Evolutionary conservation across 2,888 invertebrate genomes (phyloP).

Genomic region (Coremacera marginata): DNA sequence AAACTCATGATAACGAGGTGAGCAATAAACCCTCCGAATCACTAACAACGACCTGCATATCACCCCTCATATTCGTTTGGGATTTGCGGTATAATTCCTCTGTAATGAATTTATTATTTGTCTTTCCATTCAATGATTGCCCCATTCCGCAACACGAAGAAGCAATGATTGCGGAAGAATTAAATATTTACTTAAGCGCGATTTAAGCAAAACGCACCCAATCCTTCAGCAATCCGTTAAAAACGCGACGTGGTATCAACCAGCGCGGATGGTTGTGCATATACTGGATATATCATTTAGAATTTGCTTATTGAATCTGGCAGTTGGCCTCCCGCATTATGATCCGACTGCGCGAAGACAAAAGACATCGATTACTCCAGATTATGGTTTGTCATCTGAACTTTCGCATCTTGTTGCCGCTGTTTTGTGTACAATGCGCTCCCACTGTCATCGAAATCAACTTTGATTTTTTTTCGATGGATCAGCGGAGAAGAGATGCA

Average conservation of each 20-base stretch:
- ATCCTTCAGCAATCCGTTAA: slow-evolving; percentile 9
- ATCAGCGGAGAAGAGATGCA: neutral
- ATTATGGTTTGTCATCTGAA: slow-evolving; percentile 31
- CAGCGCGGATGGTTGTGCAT: neutral
- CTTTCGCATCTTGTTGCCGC: neutral
- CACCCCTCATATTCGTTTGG: slow-evolving; percentile 38
- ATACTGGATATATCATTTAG: slow-evolving; percentile 10
- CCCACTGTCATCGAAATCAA: slow-evolving; percentile 19
- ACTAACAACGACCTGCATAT: slow-evolving; percentile 19
- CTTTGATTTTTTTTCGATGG: neutral
- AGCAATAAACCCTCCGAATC: neutral
- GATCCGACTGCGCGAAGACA: slow-evolving; percentile 3
- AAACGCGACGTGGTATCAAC: slow-evolving; percentile 5
- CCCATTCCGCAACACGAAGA: neutral
- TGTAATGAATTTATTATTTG: slow-evolving; percentile 45
- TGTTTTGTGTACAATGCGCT: neutral
- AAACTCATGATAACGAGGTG: neutral
- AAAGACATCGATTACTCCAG: slow-evolving; percentile 27
- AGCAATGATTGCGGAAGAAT: slow-evolving; percentile 23
- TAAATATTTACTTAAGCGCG: slow-evolving; percentile 38
- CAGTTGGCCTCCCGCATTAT: slow-evolving; percentile 30
- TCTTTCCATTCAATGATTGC: slow-evolving; percentile 29
- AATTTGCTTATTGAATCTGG: slow-evolving; percentile 9
- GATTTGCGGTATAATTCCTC: slow-evolving; percentile 38
- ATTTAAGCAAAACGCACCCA: slow-evolving; percentile 19